Percentiles rank a stretch among this genome's conserved stretches.
Conservation (phyloP, 2,797 vertebrate species). For the Mus minutoides region DNA sequence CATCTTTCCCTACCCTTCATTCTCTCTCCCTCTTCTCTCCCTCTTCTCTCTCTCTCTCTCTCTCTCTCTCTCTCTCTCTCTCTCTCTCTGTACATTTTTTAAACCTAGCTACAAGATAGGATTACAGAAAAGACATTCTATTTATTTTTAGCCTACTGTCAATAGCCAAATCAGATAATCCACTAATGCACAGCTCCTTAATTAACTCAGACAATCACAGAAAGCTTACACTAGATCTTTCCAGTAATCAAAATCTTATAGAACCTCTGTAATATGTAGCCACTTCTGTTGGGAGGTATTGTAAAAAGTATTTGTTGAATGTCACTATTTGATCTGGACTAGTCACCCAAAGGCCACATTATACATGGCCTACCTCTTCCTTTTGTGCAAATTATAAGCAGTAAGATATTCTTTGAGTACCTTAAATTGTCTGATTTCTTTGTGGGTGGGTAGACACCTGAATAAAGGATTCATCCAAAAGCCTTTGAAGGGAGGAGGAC, state of each 20-base stretch:
- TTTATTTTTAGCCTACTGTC: slow-evolving; percentile 63
- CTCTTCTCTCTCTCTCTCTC: background rate
- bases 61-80: background rate
- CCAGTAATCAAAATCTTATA: slow-evolving; percentile 36
- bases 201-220: slow-evolving; percentile 56
- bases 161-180: slow-evolving; percentile 49
- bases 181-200: slow-evolving; percentile 36
- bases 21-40: accelerated
- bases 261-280: slow-evolving; percentile 46
- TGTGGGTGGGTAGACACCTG: background rate
- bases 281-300: slow-evolving; percentile 32
- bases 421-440: background rate
- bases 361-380: slow-evolving; percentile 5
- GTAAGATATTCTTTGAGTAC: background rate
- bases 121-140: slow-evolving; percentile 41
- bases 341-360: background rate
- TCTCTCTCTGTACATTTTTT: background rate
- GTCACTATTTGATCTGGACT: background rate
- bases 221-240: slow-evolving; percentile 51
- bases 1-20: background rate
- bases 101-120: slow-evolving; percentile 45
- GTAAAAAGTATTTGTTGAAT: background rate
- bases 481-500: background rate
- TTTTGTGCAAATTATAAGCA: background rate
- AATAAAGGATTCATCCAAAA: slow-evolving; percentile 22